A percentile compares a stretch with the other conserved stretches of the same genome.
Evolutionary conservation across 2,113 vertebrate genomes (phyloP).

Genomic region (Rhinichthys klamathensis): DNA sequence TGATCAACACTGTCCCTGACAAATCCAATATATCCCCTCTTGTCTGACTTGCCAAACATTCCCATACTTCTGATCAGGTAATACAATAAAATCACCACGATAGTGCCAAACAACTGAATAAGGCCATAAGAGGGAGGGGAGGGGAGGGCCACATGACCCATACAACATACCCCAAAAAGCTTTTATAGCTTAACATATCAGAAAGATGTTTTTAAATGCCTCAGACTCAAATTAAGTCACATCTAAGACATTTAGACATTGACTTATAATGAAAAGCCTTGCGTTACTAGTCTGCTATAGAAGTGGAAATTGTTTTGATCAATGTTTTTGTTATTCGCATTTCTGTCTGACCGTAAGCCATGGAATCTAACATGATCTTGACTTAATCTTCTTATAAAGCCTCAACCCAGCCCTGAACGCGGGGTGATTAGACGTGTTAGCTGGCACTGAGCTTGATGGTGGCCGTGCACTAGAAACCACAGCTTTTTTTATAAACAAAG

Average conservation of each 20-base stretch:
- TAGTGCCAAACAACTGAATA: background rate
- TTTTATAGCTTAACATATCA: background rate
- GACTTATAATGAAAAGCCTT: background rate
- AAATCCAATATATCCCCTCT: background rate
- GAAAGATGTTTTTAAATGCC: background rate
- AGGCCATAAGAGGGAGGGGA: background rate
- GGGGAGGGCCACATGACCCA: background rate
- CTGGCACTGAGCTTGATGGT: conserved; percentile 2
- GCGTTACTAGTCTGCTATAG: background rate
- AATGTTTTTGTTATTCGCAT: background rate
- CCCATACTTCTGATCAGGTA: background rate
- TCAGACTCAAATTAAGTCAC: background rate
- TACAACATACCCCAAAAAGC: background rate
- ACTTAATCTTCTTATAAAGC: conserved; percentile 57
- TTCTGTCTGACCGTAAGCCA: conserved; percentile 11
- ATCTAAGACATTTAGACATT: background rate
- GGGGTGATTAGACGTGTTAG: conserved; percentile 33
- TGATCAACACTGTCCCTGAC: background rate
- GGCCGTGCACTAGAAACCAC: background rate
- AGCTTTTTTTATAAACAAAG: conserved; percentile 5
- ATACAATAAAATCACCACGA: background rate
- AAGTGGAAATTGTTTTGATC: background rate
- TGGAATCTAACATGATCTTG: conserved; percentile 23
- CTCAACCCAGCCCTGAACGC: conserved; percentile 34
- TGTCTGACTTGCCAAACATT: background rate